Evolutionary conservation across 2,797 vertebrate genomes (phyloP), one percentile per base, ranked within the genome.

Genomic region (Sebastes umbrosus): DNA sequence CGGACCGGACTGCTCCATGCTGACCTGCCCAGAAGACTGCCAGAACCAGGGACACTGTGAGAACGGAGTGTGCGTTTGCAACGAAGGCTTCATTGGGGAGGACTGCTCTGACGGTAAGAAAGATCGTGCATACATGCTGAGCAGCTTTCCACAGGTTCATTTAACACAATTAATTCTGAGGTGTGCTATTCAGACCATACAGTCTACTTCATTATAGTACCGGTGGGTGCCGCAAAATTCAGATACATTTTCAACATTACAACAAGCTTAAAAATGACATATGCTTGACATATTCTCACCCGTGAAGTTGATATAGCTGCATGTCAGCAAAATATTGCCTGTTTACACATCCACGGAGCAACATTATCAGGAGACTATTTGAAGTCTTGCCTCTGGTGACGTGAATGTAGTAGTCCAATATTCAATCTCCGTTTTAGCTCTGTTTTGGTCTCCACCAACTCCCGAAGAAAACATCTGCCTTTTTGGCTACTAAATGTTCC

Each of bases 21-120:
- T 94, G 73, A 95, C 94, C 27, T 99, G 98, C 63, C 97, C 97
- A 0, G 92, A 78, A 0, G 96, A 99, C 85, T 99, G 98, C 76
- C 96, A 92, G 39, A 89, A 95, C 90, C 93, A 93, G 69, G 96
- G 96, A 4, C 88, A 31, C 60, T 97, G 96, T 63, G 89, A 95
- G 18, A 93, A 96, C 6, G 96, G 96, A 60, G 84, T 90, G 62
- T 97, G 96, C 52, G 62, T 95, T 69, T 96, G 96, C 69, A 88
- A 95, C 0, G 90, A 96, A 20, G 96, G 95, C 70, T 96, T 95
- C 83, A 84, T 93, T 0, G 97, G 97, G 1, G 93, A 95, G 0
- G 97, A 98, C 89, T 99, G 98, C 86, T 96, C 97, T 0, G 87
- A 95, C 4, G 97, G 97, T 98, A 95, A 92, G 95, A 60, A 1